Base-by-base conservation (phyloP, 2,888 invertebrate species). In the Conistra vaccinii region DNA sequence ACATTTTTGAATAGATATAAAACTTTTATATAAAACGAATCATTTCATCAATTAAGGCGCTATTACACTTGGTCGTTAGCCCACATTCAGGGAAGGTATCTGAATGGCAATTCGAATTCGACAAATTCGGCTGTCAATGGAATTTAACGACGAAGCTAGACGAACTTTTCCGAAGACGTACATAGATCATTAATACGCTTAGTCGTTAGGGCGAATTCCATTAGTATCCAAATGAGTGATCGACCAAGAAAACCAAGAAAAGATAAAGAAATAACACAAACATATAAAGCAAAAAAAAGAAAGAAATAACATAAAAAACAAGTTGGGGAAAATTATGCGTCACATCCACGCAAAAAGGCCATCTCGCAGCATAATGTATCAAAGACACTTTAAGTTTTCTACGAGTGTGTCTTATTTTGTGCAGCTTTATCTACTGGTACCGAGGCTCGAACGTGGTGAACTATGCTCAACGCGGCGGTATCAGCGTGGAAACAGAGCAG, bases 401-500 rank as follows among this genome's bases (percentile, higher is more conserved):
- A 63, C 12, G 26, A 26, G 62, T 42, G 1, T 53, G 10, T 6
- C 53, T 55, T 55, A 32, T 73, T 78, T 29, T 78, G 14, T 70
- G 58, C 90, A 96, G 96, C 85, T 98, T 98, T 87, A 98, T 98
- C 90, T 97, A 98, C 89, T 98, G 98, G 98, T 98, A 98, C 95
- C 98, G 98, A 90, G 98, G 98, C 61, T 97, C 97, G 32, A 97
- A 98, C 87, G 97, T 98, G 87, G 98, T 98, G 84, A 98, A 98
- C 96, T 98, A 98, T 95, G 98, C 98, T 39, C 98, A 97, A 81
- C 97, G 98, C 75, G 98, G 98, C 70, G 98, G 98, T 69, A 98
- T 99, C 91, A 98, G 98, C 91, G 97, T 99, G 86, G 98, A 98
- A 93, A 98, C 98, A 35, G 98, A 98, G 93, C 98, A 98, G 91